Conservation (phyloP, 1,140 invertebrate species). For the Daktulosphaira vitifoliae region DNA sequence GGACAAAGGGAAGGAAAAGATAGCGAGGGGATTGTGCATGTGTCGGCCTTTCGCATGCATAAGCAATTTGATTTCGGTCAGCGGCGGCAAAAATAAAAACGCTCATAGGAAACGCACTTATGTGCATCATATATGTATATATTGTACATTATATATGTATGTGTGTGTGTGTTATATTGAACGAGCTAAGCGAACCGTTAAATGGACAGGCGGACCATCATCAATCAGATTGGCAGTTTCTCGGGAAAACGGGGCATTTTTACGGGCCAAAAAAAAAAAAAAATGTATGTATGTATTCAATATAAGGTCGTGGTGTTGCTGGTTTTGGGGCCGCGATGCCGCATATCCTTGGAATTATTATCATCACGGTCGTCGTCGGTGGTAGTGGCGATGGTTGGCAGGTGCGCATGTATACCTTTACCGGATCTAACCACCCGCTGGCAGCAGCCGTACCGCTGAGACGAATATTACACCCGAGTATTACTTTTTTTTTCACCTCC, state of each 20-base stretch:
- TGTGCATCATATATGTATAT: neutral
- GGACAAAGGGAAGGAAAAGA: too few species aligned
- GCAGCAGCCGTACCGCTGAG: too few species aligned
- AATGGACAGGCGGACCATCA: constrained; percentile 31
- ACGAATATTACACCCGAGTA: neutral
- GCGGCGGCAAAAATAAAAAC: constrained; percentile 21
- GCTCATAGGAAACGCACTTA: neutral
- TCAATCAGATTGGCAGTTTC: constrained; percentile 34
- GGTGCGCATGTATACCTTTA: constrained; percentile 2
- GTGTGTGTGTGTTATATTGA: constrained; percentile 9
- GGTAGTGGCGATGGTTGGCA: neutral
- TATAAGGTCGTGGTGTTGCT: neutral
- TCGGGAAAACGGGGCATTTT: constrained; percentile 15
- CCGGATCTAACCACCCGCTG: constrained; percentile 22
- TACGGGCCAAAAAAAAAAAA: neutral
- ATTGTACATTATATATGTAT: neutral
- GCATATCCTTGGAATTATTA: neutral
- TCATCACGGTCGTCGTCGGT: neutral
- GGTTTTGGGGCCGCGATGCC: neutral
- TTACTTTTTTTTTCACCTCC: constrained; percentile 20
- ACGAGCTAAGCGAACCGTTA: constrained; percentile 31
- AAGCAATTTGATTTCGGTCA: constrained; percentile 17
- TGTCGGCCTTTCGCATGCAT: constrained; percentile 20
- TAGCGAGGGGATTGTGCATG: too few species aligned
- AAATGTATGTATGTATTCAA: neutral